These are phyloP conservation scores for Dichetophora obliterata DNA, from an alignment of 2,888 invertebrate species.

Conservation along the genomic window DNA sequence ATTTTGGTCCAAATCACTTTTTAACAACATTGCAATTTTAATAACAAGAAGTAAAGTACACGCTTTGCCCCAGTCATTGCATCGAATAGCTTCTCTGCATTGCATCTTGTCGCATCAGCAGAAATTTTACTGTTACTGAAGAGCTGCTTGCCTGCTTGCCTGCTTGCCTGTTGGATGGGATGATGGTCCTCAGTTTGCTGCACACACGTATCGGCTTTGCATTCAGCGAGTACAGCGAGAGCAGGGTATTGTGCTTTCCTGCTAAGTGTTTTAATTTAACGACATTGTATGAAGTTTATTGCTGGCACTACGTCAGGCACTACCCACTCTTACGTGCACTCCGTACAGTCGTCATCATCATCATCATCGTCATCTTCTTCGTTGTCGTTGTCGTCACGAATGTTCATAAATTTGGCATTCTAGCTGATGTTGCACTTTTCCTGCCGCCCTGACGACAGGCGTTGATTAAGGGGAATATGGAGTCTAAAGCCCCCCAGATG, in stretches of 20 bases:
- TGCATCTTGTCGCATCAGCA: slow-evolving; percentile 27
- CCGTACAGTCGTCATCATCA: slow-evolving; percentile 19
- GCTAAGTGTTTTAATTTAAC: slow-evolving; percentile 66
- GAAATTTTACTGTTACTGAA: neutral
- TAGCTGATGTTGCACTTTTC: slow-evolving; percentile 20
- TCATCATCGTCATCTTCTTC: neutral
- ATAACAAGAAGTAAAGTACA: slow-evolving; percentile 45
- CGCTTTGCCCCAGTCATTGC: neutral
- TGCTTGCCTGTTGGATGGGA: slow-evolving; percentile 37
- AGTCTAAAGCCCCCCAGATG: too few relatives aligned
- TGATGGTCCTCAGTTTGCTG: slow-evolving; percentile 43
- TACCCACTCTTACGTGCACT: slow-evolving; percentile 55
- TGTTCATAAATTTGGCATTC: slow-evolving; percentile 37
- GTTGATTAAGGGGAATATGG: too few relatives aligned
- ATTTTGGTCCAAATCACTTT: slow-evolving; percentile 58
- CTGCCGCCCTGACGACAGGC: neutral
- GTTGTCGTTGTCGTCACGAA: slow-evolving; percentile 52
- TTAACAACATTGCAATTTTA: slow-evolving; percentile 63
- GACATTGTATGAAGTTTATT: slow-evolving; percentile 67
- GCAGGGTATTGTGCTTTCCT: slow-evolving; percentile 49
- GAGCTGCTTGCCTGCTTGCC: slow-evolving; percentile 30
- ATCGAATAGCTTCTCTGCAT: slow-evolving; percentile 23
- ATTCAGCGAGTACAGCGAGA: neutral
- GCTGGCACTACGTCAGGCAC: slow-evolving; percentile 58
- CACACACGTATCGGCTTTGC: neutral